A percentile compares a stretch with the other conserved stretches of the same genome.
These are phyloP conservation scores for Dioctria linearis DNA, from an alignment of 2,888 invertebrate species.

Conservation along the genomic window DNA sequence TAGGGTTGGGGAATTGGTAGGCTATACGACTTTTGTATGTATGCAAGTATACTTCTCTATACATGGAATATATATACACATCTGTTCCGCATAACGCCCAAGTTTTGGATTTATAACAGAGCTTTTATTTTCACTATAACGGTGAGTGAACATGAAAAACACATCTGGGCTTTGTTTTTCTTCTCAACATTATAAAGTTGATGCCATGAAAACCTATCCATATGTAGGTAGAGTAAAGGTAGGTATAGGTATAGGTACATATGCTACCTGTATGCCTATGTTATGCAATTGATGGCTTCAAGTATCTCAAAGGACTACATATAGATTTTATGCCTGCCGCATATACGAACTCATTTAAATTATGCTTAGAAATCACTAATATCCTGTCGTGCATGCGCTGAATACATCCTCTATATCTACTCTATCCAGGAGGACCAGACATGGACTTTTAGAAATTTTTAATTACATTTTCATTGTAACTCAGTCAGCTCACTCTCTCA, in stretches of 20 bases:
- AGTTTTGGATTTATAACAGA: background rate
- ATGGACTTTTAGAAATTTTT: constrained; percentile 45
- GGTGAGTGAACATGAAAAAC: constrained; percentile 36
- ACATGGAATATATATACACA: constrained; percentile 1
- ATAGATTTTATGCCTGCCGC: background rate
- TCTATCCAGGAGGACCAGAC: constrained; percentile 9
- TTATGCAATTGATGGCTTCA: constrained; percentile 43
- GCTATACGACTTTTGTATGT: background rate
- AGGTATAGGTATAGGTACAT: too few relatives aligned
- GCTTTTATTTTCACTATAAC: constrained; percentile 37
- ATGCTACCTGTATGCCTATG: background rate
- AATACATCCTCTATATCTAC: background rate
- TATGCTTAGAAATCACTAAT: background rate
- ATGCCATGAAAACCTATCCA: constrained; percentile 7
- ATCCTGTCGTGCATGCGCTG: constrained; percentile 10
- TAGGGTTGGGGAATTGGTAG: background rate
- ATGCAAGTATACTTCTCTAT: background rate
- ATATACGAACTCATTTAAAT: background rate
- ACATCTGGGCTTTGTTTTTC: constrained; percentile 38
- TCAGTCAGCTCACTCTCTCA: constrained; percentile 8
- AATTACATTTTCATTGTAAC: constrained; percentile 53
- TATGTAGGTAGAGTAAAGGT: too few relatives aligned
- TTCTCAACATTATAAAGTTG: constrained; percentile 20
- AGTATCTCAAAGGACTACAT: constrained; percentile 4
- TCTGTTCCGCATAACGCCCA: background rate